phyloP scores from a whole-genome alignment of 2,888 invertebrate genomes.

The Monochamus alternatus region DNA sequence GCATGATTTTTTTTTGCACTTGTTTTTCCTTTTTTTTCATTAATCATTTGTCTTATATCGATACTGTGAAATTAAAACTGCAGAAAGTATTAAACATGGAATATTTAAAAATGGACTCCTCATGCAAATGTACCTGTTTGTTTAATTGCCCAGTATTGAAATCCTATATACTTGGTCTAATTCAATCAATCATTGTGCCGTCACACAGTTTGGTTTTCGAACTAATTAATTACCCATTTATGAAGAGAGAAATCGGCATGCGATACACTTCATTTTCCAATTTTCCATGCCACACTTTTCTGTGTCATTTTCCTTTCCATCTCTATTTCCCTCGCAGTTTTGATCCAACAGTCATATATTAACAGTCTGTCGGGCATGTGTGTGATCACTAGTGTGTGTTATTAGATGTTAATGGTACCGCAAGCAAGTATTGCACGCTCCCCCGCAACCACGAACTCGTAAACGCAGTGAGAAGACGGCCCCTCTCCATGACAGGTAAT shows the following conservation, averaged over 20 bases:
- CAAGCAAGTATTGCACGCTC: conserved; percentile 74
- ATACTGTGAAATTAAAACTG: conserved; percentile 16
- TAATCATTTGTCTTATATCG: neutral
- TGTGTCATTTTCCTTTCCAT: neutral
- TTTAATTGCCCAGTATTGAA: no score
- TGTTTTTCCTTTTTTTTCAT: neutral
- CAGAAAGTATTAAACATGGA: neutral
- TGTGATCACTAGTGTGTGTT: conserved; percentile 66
- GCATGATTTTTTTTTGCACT: conserved; percentile 41
- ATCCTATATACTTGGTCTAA: no score
- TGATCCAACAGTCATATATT: conserved; percentile 15
- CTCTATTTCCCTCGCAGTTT: conserved; percentile 7
- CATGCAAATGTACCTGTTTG: no score
- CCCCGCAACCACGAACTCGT: conserved; percentile 73
- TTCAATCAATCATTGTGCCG: neutral
- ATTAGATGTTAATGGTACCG: conserved; percentile 72
- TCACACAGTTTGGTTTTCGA: neutral
- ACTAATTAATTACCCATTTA: neutral
- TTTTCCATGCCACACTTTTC: neutral
- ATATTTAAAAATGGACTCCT: no score
- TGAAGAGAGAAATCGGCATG: neutral
- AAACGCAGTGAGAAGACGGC: conserved; percentile 74
- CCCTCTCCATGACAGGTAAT: conserved; percentile 77
- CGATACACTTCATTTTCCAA: neutral
- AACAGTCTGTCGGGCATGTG: conserved; percentile 59